Evolutionary conservation across 2,113 vertebrate species (phyloP).

Genomic region (Seriola rivoliana): DNA sequence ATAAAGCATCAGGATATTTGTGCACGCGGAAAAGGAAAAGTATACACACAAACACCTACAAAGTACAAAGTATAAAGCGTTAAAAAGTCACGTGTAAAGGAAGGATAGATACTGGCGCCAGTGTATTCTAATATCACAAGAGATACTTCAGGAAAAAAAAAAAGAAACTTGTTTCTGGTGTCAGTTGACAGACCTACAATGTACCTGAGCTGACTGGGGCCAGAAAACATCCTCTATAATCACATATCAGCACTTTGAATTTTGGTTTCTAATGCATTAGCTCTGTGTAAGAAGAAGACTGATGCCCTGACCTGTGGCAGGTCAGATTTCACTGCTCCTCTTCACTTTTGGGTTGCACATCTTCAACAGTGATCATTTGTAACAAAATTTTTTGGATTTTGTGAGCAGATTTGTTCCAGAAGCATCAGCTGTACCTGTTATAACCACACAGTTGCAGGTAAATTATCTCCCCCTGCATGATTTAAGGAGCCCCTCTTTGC

Average conservation of each 20-base stretch:
- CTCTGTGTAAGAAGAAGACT: not conserved
- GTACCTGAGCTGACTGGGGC: too few species aligned
- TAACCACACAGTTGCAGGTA: slow-evolving; percentile 45
- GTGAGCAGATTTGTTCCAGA: slow-evolving; percentile 31
- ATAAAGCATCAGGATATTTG: too few species aligned
- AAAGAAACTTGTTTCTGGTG: too few species aligned
- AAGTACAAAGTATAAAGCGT: not conserved
- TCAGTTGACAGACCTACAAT: too few species aligned
- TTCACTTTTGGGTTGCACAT: not conserved
- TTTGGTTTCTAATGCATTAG: slow-evolving; percentile 8
- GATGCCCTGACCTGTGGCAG: not conserved
- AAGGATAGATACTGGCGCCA: too few species aligned
- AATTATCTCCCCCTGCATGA: slow-evolving; percentile 19
- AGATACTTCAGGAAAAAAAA: too few species aligned
- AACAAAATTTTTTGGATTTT: not conserved
- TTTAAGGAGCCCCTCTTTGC: slow-evolving; percentile 22
- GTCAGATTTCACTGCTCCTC: too few species aligned
- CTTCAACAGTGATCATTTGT: not conserved
- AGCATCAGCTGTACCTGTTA: slow-evolving; percentile 49
- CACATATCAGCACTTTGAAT: slow-evolving; percentile 31
- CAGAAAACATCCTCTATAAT: not conserved
- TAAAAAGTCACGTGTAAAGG: not conserved
- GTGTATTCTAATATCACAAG: too few species aligned
- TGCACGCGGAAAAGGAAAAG: too few species aligned
- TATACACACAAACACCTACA: too few species aligned